These are phyloP conservation scores for Malaclemys terrapin DNA, from an alignment of 2,113 vertebrate genomes.

Conservation along the genomic window DNA sequence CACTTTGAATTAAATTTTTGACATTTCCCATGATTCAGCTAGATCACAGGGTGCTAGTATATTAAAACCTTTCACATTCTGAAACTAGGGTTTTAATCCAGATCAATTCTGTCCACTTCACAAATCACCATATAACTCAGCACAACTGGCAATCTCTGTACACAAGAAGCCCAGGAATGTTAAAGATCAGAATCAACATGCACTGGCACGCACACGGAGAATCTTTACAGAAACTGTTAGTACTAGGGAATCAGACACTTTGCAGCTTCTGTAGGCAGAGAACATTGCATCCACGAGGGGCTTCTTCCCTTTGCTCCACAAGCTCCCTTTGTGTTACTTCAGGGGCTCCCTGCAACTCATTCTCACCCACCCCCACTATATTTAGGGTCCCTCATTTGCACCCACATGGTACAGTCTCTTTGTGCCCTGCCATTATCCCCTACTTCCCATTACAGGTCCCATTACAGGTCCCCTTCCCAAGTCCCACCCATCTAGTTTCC, in stretches of 20 bases:
- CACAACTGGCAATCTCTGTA: neutral
- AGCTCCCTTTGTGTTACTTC: neutral
- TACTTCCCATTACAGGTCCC: too few species aligned
- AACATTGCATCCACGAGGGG: neutral
- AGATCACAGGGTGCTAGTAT: too few species aligned
- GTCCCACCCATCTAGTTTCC: too few species aligned
- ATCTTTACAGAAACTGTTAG: too few species aligned
- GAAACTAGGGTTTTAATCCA: neutral
- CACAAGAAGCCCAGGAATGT: neutral
- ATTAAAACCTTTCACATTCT: neutral
- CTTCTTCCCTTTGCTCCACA: neutral
- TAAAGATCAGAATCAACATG: neutral
- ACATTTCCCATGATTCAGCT: neutral
- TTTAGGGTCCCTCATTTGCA: too few species aligned
- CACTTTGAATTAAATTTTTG: neutral
- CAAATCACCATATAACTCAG: neutral
- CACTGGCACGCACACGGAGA: rapidly evolving
- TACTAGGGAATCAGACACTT: neutral
- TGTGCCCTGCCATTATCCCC: too few species aligned
- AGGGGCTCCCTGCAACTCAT: neutral
- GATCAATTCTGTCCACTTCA: neutral
- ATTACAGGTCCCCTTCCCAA: neutral
- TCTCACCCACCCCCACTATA: too few species aligned
- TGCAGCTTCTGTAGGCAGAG: neutral
- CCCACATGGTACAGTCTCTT: too few species aligned